Evolutionary conservation across 2,888 invertebrate genomes (phyloP).

Genomic region (Bursaphelenchus okinawaensis): DNA sequence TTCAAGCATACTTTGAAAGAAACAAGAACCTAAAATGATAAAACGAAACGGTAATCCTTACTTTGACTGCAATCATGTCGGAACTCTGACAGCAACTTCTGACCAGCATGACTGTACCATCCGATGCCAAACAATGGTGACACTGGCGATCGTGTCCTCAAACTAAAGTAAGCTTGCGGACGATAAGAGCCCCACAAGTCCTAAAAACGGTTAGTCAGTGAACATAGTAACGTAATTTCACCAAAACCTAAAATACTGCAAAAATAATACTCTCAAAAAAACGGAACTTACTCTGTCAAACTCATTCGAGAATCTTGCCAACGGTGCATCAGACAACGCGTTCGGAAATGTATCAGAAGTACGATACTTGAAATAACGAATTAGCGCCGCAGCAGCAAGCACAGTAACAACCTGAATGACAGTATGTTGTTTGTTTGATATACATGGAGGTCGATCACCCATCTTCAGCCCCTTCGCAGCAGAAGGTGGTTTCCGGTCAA

Average conservation of each 20-base stretch:
- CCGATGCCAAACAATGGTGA: constrained; percentile 87
- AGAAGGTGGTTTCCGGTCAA: not conserved
- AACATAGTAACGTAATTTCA: not conserved
- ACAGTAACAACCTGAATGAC: not conserved
- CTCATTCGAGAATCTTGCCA: constrained; percentile 14
- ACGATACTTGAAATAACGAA: constrained; percentile 1
- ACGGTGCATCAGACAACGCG: constrained; percentile 21
- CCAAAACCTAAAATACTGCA: too few species aligned
- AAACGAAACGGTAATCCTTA: constrained; percentile 12
- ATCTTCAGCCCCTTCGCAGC: not conserved
- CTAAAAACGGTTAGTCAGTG: constrained; percentile 22
- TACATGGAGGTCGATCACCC: constrained; percentile 12
- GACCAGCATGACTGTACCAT: constrained; percentile 77
- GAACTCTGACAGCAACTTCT: constrained; percentile 8
- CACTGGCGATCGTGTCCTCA: constrained; percentile 80
- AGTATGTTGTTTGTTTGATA: not conserved
- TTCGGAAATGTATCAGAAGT: not conserved
- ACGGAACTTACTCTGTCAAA: constrained; percentile 21
- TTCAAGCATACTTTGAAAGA: constrained; percentile 1
- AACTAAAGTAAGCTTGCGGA: constrained; percentile 78
- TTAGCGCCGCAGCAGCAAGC: not conserved
- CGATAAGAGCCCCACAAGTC: constrained; percentile 81
- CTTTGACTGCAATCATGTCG: constrained; percentile 84
- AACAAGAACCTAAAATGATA: not conserved
- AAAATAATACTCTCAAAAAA: constrained; percentile 5